Percentiles rank a stretch among this genome's conserved stretches.
These are phyloP conservation scores for Ecdyonurus torrentis DNA, from an alignment of 2,888 invertebrate genomes.

Conservation along the genomic window DNA sequence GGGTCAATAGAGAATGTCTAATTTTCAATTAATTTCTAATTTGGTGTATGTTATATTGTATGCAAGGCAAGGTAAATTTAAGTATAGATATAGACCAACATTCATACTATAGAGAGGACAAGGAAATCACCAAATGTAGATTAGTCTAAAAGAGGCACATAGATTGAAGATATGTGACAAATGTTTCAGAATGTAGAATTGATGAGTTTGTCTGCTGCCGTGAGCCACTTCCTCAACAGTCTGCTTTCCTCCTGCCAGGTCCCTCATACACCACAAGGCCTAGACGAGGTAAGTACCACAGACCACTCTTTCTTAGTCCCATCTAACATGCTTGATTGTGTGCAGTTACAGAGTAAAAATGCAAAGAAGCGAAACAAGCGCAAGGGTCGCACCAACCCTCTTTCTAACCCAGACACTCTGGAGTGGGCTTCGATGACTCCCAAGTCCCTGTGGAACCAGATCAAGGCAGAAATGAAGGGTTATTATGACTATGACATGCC, in stretches of 20 bases:
- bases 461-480: conserved; percentile 61
- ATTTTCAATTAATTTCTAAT: too few species aligned
- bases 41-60: too few species aligned
- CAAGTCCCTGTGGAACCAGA: conserved; percentile 72
- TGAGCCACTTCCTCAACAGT: conserved; percentile 94
- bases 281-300: conserved; percentile 40
- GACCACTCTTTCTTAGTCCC: neutral
- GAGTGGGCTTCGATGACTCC: conserved; percentile 85
- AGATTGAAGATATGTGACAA: too few species aligned
- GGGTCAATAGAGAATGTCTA: too few species aligned
- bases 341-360: conserved; percentile 37
- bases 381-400: conserved; percentile 35
- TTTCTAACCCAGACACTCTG: conserved; percentile 34
- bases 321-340: neutral
- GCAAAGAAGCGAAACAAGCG: conserved; percentile 35
- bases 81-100: too few species aligned
- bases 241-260: conserved; percentile 63
- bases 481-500: conserved; percentile 83
- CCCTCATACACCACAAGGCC: conserved; percentile 45
- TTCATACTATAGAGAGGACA: too few species aligned
- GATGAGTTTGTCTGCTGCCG: conserved; percentile 76
- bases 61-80: too few species aligned
- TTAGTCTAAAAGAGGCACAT: too few species aligned
- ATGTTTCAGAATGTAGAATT: conserved; percentile 74
- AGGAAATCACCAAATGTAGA: too few species aligned